Conservation (phyloP, 1,140 invertebrate species). For the Drosophila pseudoananassae region DNA sequence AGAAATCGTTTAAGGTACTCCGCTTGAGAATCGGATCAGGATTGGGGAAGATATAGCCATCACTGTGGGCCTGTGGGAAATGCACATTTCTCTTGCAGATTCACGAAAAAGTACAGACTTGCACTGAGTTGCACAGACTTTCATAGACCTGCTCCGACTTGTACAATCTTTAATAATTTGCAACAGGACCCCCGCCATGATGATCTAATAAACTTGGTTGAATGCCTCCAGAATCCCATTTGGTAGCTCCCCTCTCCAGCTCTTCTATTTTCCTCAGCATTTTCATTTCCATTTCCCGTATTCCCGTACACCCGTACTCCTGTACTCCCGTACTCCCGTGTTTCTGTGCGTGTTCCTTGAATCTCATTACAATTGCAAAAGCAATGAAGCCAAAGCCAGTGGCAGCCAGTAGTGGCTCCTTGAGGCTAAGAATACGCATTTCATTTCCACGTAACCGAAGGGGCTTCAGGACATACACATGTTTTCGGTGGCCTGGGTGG, state of each 20-base stretch:
- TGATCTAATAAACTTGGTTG: slow-evolving; percentile 48
- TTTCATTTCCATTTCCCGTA: slow-evolving; percentile 5
- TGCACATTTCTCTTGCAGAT: no score
- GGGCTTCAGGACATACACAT: neutral
- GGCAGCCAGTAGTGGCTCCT: slow-evolving; percentile 13
- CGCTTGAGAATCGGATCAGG: no score
- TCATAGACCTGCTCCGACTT: neutral
- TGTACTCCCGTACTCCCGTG: neutral
- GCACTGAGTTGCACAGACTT: no score
- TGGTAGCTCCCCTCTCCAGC: slow-evolving; percentile 12
- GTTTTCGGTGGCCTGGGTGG: neutral
- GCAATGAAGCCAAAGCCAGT: slow-evolving; percentile 14
- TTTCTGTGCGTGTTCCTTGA: slow-evolving; percentile 49
- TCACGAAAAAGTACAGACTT: neutral
- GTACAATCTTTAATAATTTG: slow-evolving; percentile 41
- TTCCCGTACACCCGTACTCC: slow-evolving; percentile 1
- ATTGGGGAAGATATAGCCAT: no score
- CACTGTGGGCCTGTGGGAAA: no score
- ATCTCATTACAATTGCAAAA: slow-evolving; percentile 52
- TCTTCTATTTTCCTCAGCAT: neutral
- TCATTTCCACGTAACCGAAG: slow-evolving; percentile 42
- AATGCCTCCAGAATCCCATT: slow-evolving; percentile 41
- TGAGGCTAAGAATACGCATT: slow-evolving; percentile 54
- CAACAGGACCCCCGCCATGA: slow-evolving; percentile 24
- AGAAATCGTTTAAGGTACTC: no score